phyloP scores from a whole-genome alignment of 2,797 vertebrate species.

The Acanthis flammea region DNA sequence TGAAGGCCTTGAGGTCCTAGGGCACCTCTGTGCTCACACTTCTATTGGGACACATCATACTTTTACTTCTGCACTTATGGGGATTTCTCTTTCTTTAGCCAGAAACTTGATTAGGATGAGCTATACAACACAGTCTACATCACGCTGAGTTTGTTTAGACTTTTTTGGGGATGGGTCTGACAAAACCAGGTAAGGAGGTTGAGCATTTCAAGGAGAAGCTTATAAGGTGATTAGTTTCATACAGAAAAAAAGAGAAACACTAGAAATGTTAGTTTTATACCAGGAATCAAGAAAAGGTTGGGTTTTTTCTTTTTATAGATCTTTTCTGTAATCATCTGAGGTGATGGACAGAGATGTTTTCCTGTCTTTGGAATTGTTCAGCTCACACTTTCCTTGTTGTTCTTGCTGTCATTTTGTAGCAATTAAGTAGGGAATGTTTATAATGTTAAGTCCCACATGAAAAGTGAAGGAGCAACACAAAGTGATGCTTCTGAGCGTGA shows the following conservation, averaged over 20 bases:
- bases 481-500: neutral
- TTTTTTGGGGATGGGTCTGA: neutral
- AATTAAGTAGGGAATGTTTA: neutral
- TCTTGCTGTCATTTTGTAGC: neutral
- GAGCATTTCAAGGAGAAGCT: neutral
- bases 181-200: neutral
- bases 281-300: neutral
- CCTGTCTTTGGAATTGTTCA: neutral
- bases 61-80: neutral
- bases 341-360: neutral
- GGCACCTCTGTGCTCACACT: neutral
- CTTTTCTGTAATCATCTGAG: neutral
- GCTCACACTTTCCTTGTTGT: neutral
- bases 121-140: neutral
- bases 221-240: neutral
- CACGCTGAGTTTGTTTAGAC: fast-evolving
- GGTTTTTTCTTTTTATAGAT: neutral
- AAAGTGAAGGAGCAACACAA: neutral
- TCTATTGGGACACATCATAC: neutral
- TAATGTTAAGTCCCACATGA: neutral
- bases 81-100: neutral
- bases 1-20: neutral
- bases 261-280: neutral
- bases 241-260: neutral
- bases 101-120: neutral